Conservation (phyloP, 2,888 invertebrate species). For the Drosophila kambysellisi region DNA sequence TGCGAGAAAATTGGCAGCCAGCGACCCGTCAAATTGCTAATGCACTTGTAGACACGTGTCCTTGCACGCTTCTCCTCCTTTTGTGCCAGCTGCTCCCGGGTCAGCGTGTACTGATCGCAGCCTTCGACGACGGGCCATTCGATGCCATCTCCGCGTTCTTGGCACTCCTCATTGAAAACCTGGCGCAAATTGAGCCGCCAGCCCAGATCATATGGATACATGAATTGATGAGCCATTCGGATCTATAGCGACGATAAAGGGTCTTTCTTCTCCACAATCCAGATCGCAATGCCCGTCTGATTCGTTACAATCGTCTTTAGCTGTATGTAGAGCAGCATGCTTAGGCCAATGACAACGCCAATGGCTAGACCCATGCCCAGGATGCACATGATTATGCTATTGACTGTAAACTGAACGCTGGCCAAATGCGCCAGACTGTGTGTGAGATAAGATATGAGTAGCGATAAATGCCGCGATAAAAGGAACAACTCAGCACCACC, state of each 20-base stretch:
- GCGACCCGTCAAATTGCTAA: conserved; percentile 89
- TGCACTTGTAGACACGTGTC: conserved; percentile 89
- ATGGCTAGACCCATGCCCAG: conserved; percentile 95
- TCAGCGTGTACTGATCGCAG: conserved; percentile 95
- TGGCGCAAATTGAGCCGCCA: conserved; percentile 87
- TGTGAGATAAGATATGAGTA: conserved; percentile 89
- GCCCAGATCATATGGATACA: conserved; percentile 95
- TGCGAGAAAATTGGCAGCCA: conserved; percentile 90
- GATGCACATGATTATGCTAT: conserved; percentile 91
- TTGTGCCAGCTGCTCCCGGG: conserved; percentile 94
- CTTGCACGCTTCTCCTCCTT: conserved; percentile 93
- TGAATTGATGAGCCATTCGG: too few relatives aligned
- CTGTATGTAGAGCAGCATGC: conserved; percentile 95
- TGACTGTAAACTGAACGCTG: conserved; percentile 89
- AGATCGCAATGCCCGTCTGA: conserved; percentile 97
- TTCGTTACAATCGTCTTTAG: conserved; percentile 93
- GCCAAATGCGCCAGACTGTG: conserved; percentile 89
- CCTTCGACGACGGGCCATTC: conserved; percentile 92
- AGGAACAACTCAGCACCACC: conserved; percentile 89
- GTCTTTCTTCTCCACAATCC: conserved; percentile 96
- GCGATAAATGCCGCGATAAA: conserved; percentile 91
- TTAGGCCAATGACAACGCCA: conserved; percentile 97
- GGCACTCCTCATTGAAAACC: conserved; percentile 89
- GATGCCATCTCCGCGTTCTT: conserved; percentile 88
- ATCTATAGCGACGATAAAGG: conserved; percentile 87